Conservation (phyloP, 1,140 invertebrate species). For the Pogonus chalceus region DNA sequence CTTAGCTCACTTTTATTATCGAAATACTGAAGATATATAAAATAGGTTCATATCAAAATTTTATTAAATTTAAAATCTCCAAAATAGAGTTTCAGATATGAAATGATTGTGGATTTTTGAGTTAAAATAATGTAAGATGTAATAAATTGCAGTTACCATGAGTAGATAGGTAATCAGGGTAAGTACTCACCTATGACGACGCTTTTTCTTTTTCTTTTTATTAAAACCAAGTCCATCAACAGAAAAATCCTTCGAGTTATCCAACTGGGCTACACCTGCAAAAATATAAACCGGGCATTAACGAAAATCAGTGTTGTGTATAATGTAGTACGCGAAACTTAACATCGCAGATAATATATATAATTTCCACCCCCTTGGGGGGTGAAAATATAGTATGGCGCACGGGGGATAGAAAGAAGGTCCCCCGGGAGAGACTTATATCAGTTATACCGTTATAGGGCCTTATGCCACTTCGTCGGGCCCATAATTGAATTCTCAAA, state of each 20-base stretch:
- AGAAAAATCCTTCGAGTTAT: conserved; percentile 59
- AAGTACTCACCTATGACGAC: conserved; percentile 71
- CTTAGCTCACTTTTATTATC: too few species aligned
- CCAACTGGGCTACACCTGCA: conserved; percentile 45
- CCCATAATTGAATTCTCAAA: conserved; percentile 4
- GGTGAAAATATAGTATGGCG: too few species aligned
- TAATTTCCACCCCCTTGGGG: neutral
- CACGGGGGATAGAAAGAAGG: neutral
- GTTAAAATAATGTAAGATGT: too few species aligned
- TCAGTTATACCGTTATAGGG: too few species aligned
- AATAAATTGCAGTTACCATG: too few species aligned
- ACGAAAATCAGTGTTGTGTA: neutral
- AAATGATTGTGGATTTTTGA: too few species aligned
- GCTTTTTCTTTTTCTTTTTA: conserved; percentile 87
- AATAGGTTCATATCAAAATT: too few species aligned
- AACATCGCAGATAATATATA: neutral
- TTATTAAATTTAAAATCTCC: too few species aligned
- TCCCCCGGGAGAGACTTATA: neutral
- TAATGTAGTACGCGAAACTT: neutral
- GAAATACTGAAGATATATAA: too few species aligned
- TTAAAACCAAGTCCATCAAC: conserved; percentile 65
- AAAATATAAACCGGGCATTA: conserved; percentile 13
- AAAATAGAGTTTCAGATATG: too few species aligned
- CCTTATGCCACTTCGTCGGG: neutral
- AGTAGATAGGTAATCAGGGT: conserved; percentile 25